Conservation (phyloP, 37 sponge, comb jelly and placozoan genomes). For the Theonella swinhoei region DNA sequence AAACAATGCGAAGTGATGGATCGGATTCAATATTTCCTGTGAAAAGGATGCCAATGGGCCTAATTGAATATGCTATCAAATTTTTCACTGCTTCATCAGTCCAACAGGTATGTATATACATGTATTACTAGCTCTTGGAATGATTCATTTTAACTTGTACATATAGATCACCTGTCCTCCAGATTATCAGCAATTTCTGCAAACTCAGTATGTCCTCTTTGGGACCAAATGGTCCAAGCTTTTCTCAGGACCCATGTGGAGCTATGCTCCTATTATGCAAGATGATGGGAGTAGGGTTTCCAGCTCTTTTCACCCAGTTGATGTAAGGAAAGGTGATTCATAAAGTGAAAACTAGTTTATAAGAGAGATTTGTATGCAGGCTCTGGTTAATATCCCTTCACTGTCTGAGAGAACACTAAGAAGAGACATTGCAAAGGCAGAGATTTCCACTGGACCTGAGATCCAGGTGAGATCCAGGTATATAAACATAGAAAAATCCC, state of each 20-base stretch:
- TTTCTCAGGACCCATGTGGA: conserved; percentile 23
- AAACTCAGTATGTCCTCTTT: conserved; percentile 37
- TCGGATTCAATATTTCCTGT: conserved; percentile 27
- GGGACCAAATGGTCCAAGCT: conserved; percentile 41
- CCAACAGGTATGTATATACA: conserved; percentile 18
- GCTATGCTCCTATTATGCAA: neutral
- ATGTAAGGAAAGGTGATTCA: neutral
- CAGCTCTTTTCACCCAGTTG: neutral
- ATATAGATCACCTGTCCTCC: conserved; percentile 16
- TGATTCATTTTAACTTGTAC: too few relatives aligned
- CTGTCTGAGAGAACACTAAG: conserved; percentile 23
- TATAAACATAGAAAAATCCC: neutral
- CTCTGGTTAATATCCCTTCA: conserved; percentile 31
- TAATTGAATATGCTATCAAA: conserved; percentile 42
- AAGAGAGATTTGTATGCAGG: conserved; percentile 8
- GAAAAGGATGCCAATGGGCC: conserved; percentile 42
- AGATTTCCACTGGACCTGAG: neutral
- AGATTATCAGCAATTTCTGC: conserved; percentile 23
- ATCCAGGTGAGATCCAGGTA: conserved; percentile 6
- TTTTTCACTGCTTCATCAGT: conserved; percentile 21
- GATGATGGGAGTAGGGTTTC: neutral
- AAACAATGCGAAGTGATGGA: conserved; percentile 25
- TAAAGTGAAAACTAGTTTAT: too few relatives aligned
- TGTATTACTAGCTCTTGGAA: too few relatives aligned
- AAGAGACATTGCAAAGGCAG: conserved; percentile 20